phyloP scores from a whole-genome alignment of 2,888 invertebrate species.

The Monoplex corrugatus region DNA sequence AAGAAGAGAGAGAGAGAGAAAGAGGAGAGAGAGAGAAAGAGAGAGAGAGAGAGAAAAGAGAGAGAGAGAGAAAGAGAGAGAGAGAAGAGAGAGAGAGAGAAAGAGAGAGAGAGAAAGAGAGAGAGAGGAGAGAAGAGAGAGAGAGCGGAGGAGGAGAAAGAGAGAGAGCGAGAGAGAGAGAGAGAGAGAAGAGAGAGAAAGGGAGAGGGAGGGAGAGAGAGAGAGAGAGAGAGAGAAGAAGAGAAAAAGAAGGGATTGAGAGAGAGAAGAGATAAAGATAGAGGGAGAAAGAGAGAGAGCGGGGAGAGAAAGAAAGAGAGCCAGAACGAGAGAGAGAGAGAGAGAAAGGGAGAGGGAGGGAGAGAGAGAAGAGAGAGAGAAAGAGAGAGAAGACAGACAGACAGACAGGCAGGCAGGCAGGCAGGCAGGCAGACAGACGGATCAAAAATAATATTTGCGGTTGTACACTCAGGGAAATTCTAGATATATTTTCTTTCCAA shows the following conservation, averaged over 20 bases:
- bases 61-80: slow-evolving; percentile 7
- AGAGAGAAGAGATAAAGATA: background rate
- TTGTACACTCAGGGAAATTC: too few species aligned
- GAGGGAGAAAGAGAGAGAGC: background rate
- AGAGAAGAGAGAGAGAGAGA: background rate
- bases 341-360: too few species aligned
- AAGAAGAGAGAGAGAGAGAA: background rate
- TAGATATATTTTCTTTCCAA: too few species aligned
- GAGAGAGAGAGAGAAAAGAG: background rate
- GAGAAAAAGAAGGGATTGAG: background rate
- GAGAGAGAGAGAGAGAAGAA: background rate
- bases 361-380: too few species aligned
- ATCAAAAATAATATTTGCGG: too few species aligned
- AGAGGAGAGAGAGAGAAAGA: background rate
- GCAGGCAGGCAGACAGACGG: too few species aligned
- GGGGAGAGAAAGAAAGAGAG: too few species aligned
- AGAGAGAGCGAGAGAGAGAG: slow-evolving; percentile 23
- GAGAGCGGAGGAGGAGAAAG: background rate
- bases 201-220: background rate
- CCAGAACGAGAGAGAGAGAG: too few species aligned
- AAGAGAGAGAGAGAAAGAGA: background rate
- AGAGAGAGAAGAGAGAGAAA: background rate
- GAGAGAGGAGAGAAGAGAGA: background rate
- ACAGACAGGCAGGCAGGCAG: too few species aligned
- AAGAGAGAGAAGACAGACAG: too few species aligned